Base-by-base conservation (phyloP, 2,113 vertebrate genomes). In the Microtus montanus region DNA sequence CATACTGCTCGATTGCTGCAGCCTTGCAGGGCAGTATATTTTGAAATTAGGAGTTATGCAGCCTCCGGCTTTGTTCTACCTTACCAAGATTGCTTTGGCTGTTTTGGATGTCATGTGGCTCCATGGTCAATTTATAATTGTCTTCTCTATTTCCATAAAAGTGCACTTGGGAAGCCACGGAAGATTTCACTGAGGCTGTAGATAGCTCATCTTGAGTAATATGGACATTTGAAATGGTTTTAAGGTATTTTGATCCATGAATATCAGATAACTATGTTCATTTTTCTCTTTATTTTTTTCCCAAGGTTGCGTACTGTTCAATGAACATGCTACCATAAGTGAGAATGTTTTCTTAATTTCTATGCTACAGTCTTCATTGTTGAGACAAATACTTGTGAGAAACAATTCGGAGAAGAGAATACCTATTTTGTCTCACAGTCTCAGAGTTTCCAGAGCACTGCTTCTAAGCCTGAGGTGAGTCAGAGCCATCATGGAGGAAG, bases 231-330 rank as follows among this genome's bases (percentile, higher is more conserved):
- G 19, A 90, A 66, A 54, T 47, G 66, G 54, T 88, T 63, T 49
- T 75, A 84, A 80, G 44, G 8, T 73, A 54, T 49, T 88, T 28
- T 33, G 80, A 90, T 66, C 4, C 17, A 54, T 63, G 17, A 94
- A 61, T 61, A 79, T 5, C 15, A 3, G 5, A 52, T 90, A 26
- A 44, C 38, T 64, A 33, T 64, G 85, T 44, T 88, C 75, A 24
- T 63, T 85, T 85, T 19, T 75, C 17, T 74, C 15, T 85, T 92
- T 93, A 75, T 93, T 93, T 88, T 35, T 95, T 73, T 7, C 35
- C 80, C 22, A 78, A 22, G 41, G 30, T 61, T 74, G 77, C 68
- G 11, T 49, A 49, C 22, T 92, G 78, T 94, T 47, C 54, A 17
- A 7, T 35, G 3, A 90, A 30, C 10, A 89, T 89, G 35, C 63